These are phyloP conservation scores for Zaprionus ghesquierei DNA, from an alignment of 1,140 invertebrate genomes.

Conservation along the genomic window DNA sequence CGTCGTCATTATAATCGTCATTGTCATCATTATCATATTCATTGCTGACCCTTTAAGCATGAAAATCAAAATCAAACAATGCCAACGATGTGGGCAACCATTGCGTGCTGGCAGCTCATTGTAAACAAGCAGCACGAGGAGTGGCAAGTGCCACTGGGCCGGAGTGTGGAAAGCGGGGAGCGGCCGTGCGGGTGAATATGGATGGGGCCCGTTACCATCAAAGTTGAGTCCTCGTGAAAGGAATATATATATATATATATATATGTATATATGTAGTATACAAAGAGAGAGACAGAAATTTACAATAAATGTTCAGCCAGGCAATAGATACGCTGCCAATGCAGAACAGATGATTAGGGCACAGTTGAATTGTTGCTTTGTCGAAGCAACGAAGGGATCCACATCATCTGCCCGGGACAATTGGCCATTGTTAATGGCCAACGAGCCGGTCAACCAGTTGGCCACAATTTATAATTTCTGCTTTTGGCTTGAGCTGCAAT, in stretches of 20 bases:
- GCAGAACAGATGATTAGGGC: slow-evolving; percentile 51
- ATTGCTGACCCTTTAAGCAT: slow-evolving; percentile 37
- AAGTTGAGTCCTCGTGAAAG: neutral
- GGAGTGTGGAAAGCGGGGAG: neutral
- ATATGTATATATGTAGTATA: neutral
- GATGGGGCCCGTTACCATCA: neutral
- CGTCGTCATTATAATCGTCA: neutral
- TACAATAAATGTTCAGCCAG: slow-evolving; percentile 41
- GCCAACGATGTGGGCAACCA: slow-evolving; percentile 34
- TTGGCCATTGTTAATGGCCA: slow-evolving; percentile 48
- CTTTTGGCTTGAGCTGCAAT: slow-evolving; percentile 41
- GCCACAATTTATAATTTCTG: slow-evolving; percentile 64
- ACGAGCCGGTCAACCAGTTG: slow-evolving; percentile 31
- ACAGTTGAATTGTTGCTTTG: slow-evolving; percentile 55
- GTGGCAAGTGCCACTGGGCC: neutral
- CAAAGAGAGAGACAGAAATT: neutral
- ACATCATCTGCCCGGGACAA: neutral
- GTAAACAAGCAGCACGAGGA: slow-evolving; percentile 54
- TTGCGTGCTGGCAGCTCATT: slow-evolving; percentile 66
- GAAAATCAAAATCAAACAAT: slow-evolving; percentile 70
- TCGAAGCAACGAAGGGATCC: neutral
- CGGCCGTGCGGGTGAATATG: no score
- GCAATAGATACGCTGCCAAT: slow-evolving; percentile 33
- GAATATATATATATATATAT: slow-evolving; percentile 23
- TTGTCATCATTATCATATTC: slow-evolving; percentile 29